Evolutionary conservation across 1,140 invertebrate species (phyloP).

Genomic region (Octopus bimaculoides): DNA sequence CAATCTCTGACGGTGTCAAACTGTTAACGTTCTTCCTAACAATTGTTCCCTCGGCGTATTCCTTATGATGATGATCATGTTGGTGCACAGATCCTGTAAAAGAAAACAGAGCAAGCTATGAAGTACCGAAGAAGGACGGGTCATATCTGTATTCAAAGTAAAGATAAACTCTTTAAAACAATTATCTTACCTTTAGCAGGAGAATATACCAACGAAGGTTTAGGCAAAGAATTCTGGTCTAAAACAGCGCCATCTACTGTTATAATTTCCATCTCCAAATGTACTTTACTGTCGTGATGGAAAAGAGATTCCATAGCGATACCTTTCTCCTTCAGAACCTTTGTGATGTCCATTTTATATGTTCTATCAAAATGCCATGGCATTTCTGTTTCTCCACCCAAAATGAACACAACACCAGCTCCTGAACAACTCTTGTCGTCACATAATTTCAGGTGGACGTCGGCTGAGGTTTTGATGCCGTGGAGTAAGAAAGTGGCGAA

Average conservation of each 20-base stretch:
- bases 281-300: constrained; percentile 14
- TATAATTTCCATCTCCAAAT: constrained; percentile 17
- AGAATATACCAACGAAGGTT: constrained; percentile 19
- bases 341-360: constrained; percentile 31
- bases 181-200: constrained; percentile 14
- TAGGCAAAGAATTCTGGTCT: constrained; percentile 7
- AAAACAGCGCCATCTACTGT: constrained; percentile 21
- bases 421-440: constrained; percentile 9
- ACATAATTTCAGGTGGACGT: constrained; percentile 21
- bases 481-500: constrained; percentile 25
- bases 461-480: constrained; percentile 22
- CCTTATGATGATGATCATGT: background rate
- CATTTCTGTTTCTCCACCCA: constrained; percentile 28
- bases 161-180: no score
- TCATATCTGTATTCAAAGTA: no score
- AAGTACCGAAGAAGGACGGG: no score
- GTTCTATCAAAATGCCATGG: constrained; percentile 28
- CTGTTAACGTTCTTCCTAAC: constrained; percentile 27
- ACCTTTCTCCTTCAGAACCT: background rate
- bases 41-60: background rate
- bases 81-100: no score
- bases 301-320: background rate
- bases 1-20: constrained; percentile 20
- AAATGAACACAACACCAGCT: constrained; percentile 20
- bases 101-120: no score